phyloP scores from a whole-genome alignment of 2,888 invertebrate genomes.

The Lysandra bellargus region DNA sequence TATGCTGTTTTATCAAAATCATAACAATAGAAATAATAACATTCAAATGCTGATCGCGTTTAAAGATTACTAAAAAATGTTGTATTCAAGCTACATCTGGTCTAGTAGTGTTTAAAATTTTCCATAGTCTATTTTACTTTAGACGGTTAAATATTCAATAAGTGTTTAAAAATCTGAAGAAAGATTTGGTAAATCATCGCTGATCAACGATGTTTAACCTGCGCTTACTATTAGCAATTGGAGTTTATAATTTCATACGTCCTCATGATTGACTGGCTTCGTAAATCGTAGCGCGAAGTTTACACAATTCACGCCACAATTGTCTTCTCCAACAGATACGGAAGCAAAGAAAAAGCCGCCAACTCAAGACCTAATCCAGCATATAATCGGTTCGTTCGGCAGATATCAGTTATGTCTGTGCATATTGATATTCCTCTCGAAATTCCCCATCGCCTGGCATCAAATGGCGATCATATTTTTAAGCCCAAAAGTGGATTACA shows the following conservation, averaged over 20 bases:
- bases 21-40: not conserved
- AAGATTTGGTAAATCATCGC: no score
- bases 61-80: not conserved
- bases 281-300: no score
- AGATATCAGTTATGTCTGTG: conserved; percentile 73
- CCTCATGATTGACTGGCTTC: no score
- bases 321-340: conserved; percentile 44
- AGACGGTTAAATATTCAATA: no score
- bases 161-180: no score
- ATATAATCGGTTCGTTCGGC: conserved; percentile 72
- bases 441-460: conserved; percentile 74
- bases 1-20: not conserved
- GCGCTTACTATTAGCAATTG: no score
- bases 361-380: conserved; percentile 60
- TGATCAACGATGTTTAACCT: no score
- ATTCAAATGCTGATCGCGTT: not conserved
- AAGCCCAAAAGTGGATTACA: conserved; percentile 64
- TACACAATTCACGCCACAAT: not conserved
- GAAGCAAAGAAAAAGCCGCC: conserved; percentile 44
- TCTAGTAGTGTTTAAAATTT: no score
- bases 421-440: conserved; percentile 62
- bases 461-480: conserved; percentile 77
- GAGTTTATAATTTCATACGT: no score
- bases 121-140: no score
- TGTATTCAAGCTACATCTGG: not conserved